Percentiles rank a stretch among this genome's conserved stretches.
These are phyloP conservation scores for Oreotragus oreotragus DNA, from an alignment of 2,113 vertebrate genomes.

Conservation along the genomic window DNA sequence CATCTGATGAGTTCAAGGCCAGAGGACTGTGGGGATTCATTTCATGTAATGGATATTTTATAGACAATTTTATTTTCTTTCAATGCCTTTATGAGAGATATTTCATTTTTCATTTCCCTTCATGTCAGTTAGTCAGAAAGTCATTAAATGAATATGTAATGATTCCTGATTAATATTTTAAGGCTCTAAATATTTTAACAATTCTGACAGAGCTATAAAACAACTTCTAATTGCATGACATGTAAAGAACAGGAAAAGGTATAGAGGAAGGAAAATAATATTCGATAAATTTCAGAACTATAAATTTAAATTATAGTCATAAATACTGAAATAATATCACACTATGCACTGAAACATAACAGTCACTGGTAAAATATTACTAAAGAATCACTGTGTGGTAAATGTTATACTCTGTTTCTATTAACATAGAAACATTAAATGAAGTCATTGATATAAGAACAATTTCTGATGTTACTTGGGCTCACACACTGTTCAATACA, in stretches of 20 bases:
- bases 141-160: conserved; percentile 56
- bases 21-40: not conserved
- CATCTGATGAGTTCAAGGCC: not conserved
- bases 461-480: not conserved
- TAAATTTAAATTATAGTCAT: conserved; percentile 31
- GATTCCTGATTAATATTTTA: conserved; percentile 68
- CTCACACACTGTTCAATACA: not conserved
- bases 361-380: not conserved
- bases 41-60: conserved; percentile 50
- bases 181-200: conserved; percentile 65
- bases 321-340: not conserved
- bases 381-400: not conserved
- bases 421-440: not conserved
- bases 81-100: conserved; percentile 35
- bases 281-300: not conserved
- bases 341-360: not conserved
- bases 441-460: not conserved
- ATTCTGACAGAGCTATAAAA: conserved; percentile 62
- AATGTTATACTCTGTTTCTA: conserved; percentile 7
- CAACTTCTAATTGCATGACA: conserved; percentile 57
- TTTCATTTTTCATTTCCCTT: conserved; percentile 61
- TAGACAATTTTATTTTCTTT: conserved; percentile 66
- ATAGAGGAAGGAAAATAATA: not conserved
- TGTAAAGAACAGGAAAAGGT: conserved; percentile 26
- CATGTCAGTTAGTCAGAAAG: conserved; percentile 17